Conservation (phyloP, 2,797 vertebrate genomes). For the Peromyscus eremicus region DNA sequence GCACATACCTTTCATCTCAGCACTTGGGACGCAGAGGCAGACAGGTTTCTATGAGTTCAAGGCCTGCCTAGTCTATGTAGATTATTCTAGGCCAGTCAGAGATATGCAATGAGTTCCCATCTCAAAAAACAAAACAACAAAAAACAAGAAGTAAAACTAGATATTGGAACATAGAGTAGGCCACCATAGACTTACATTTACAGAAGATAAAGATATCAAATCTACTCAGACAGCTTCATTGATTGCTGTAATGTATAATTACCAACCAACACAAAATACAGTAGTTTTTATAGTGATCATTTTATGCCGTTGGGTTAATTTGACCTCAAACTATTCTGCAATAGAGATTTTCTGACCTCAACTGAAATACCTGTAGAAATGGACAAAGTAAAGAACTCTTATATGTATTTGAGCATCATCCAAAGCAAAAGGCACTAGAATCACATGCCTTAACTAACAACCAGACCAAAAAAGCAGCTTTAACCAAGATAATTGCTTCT, state of each 20-base stretch:
- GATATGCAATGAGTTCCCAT: too few species aligned
- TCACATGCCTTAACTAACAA: neutral
- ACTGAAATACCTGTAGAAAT: slow-evolving; percentile 45
- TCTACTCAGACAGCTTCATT: neutral
- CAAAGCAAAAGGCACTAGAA: slow-evolving; percentile 13
- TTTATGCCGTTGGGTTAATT: slow-evolving; percentile 21
- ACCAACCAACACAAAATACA: slow-evolving; percentile 36
- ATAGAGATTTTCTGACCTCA: slow-evolving; percentile 49
- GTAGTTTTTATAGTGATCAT: slow-evolving; percentile 20
- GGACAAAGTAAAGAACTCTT: neutral
- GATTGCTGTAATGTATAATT: neutral
- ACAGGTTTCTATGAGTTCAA: neutral
- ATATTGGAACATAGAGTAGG: slow-evolving; percentile 13
- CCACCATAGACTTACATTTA: slow-evolving; percentile 41
- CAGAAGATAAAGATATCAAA: slow-evolving; percentile 48
- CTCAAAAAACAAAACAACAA: neutral
- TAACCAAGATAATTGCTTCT: slow-evolving; percentile 22
- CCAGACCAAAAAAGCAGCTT: slow-evolving; percentile 49
- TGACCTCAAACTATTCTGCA: slow-evolving; percentile 57
- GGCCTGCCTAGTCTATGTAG: neutral
- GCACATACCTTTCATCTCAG: neutral
- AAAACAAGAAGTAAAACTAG: neutral
- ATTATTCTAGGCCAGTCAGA: neutral
- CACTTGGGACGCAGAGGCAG: neutral
- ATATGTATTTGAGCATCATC: neutral